phyloP scores from a whole-genome alignment of 1,140 invertebrate genomes.

The Apolygus lucorum region DNA sequence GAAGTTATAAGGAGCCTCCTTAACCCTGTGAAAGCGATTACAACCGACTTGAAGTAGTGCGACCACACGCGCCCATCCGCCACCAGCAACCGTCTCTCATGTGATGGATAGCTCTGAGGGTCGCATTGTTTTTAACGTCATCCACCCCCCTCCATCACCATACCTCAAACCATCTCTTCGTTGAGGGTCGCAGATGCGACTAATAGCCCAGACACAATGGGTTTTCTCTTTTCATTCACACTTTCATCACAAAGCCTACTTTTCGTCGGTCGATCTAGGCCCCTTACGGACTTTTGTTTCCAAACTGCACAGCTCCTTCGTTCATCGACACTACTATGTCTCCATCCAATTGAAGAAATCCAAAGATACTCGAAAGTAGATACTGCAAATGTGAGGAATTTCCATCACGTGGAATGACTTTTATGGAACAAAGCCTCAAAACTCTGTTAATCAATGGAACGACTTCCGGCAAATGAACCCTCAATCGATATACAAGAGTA shows the following conservation, averaged over 20 bases:
- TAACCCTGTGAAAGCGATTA: too few relatives aligned
- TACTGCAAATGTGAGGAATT: too few relatives aligned
- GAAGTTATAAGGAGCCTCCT: too few relatives aligned
- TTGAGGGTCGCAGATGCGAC: not conserved
- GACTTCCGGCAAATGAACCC: too few relatives aligned
- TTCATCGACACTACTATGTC: not conserved
- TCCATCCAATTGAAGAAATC: not conserved
- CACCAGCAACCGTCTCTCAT: not conserved
- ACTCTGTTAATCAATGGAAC: too few relatives aligned
- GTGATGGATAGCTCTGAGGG: not conserved
- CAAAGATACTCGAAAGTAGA: too few relatives aligned
- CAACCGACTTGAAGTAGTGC: too few relatives aligned
- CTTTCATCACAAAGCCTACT: constrained; percentile 1
- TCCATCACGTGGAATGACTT: not conserved
- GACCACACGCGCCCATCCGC: too few relatives aligned
- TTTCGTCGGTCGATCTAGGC: not conserved
- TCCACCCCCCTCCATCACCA: not conserved
- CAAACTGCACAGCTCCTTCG: not conserved
- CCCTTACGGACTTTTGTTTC: not conserved
- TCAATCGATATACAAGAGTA: too few relatives aligned
- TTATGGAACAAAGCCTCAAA: too few relatives aligned
- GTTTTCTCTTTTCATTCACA: not conserved
- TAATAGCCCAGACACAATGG: not conserved
- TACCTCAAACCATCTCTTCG: too few relatives aligned
- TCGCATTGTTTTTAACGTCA: not conserved